These are phyloP conservation scores for Danaus melanippus DNA, from an alignment of 1,140 invertebrate genomes.

Conservation along the genomic window DNA sequence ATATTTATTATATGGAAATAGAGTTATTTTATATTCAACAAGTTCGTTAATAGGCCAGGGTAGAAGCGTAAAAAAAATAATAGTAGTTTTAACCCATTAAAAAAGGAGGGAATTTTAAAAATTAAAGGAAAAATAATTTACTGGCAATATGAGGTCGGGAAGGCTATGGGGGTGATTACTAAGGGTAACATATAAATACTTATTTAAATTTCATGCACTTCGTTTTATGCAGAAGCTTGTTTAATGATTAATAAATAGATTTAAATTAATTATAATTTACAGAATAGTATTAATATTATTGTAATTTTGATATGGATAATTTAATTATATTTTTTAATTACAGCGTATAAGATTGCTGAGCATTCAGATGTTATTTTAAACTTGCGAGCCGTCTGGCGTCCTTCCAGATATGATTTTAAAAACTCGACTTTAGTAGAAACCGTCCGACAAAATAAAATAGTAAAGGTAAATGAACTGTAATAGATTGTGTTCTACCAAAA, in stretches of 20 bases:
- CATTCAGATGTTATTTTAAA: slow-evolving; percentile 36
- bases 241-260: neutral
- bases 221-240: neutral
- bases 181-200: slow-evolving; percentile 1
- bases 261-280: neutral
- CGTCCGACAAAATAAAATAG: neutral
- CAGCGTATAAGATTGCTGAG: slow-evolving; percentile 48
- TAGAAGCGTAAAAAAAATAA: no score
- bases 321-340: slow-evolving; percentile 17
- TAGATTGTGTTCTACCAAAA: neutral
- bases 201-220: neutral
- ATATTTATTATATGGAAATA: slow-evolving; percentile 5
- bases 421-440: slow-evolving; percentile 7
- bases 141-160: no score
- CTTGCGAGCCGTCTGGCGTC: slow-evolving; percentile 32
- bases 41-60: no score
- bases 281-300: neutral
- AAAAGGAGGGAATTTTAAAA: no score
- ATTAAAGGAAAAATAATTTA: no score
- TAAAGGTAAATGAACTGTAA: slow-evolving; percentile 4
- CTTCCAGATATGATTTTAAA: slow-evolving; percentile 12
- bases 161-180: no score
- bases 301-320: neutral
- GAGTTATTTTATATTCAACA: neutral
- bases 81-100: no score